phyloP scores from a whole-genome alignment of 2,888 invertebrate genomes.

The Rotaria magnacalcarata region DNA sequence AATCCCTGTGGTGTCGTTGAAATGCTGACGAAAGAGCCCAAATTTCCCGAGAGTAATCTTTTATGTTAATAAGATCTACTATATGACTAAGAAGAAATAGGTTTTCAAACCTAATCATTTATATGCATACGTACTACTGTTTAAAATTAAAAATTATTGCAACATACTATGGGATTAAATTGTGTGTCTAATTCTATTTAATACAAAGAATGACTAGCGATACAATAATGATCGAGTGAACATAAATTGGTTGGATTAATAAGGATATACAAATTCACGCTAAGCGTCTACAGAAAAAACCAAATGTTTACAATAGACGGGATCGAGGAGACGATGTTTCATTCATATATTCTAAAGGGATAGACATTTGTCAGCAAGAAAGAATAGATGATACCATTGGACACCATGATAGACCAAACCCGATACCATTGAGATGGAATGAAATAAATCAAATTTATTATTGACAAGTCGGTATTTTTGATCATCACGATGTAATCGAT shows the following conservation, averaged over 20 bases:
- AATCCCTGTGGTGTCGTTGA: too few relatives aligned
- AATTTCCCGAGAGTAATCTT: too few relatives aligned
- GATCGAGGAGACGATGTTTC: not conserved
- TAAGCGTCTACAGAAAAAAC: not conserved
- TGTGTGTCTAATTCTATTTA: too few relatives aligned
- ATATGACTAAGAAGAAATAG: too few relatives aligned
- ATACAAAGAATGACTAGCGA: not conserved
- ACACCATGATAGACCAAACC: constrained; percentile 10
- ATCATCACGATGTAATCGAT: not conserved
- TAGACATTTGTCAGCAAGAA: constrained; percentile 33
- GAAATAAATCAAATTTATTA: constrained; percentile 33
- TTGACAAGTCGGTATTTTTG: not conserved
- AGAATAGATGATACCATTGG: constrained; percentile 33
- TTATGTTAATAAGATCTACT: too few relatives aligned
- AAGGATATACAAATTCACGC: not conserved
- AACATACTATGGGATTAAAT: too few relatives aligned
- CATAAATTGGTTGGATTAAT: not conserved
- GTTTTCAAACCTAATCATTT: too few relatives aligned
- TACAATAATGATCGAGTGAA: not conserved
- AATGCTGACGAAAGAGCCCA: too few relatives aligned
- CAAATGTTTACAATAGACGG: not conserved
- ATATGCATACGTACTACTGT: too few relatives aligned
- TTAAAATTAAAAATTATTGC: too few relatives aligned
- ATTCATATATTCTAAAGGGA: not conserved
- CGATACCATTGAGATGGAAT: not conserved